Base-by-base conservation (phyloP, 2,113 vertebrate genomes). In the Thalassarche chlororhynchos region DNA sequence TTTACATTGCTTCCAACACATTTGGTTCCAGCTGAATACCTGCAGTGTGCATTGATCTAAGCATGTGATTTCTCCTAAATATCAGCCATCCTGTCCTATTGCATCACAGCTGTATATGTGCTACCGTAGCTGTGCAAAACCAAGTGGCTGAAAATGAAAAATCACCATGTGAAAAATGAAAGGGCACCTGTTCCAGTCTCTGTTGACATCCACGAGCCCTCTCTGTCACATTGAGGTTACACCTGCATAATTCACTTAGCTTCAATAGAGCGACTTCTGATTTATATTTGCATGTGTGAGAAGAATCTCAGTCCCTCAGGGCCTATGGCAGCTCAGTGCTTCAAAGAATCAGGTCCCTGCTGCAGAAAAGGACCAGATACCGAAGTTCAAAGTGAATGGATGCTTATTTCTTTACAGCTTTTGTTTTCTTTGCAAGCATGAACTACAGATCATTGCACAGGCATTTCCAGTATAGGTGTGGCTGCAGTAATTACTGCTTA, bases 11-110 rank as follows among this genome's bases (percentile, higher is more conserved):
- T 97, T 97, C 96, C 87, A 96, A 92, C 93, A 93, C 71, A 72
- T 95, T 97, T 81, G 86, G 96, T 97, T 98, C 96, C 96, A 96
- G 97, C 87, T 97, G 97, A 98, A 96, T 97, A 98, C 97, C 97
- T 97, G 96, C 97, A 95, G 92, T 32, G 91, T 92, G 89, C 95
- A 97, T 97, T 97, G 97, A 97, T 97, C 96, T 95, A 90, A 97
- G 95, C 0, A 5, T 96, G 93, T 86, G 95, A 95, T 96, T 95
- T 82, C 96, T 93, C 84, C 95, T 96, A 95, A 97, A 89, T 93
- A 97, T 90, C 96, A 96, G 79, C 83, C 89, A 60, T 78, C 93
- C 46, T 85, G 74, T 78, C 65, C 96, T 80, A 60, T 87, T 75
- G 90, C 94, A 85, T 90, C 93, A 12, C 87, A 83, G 91, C 94